These are phyloP conservation scores for Mythimna loreyi DNA, from an alignment of 2,888 invertebrate species.

Conservation along the genomic window DNA sequence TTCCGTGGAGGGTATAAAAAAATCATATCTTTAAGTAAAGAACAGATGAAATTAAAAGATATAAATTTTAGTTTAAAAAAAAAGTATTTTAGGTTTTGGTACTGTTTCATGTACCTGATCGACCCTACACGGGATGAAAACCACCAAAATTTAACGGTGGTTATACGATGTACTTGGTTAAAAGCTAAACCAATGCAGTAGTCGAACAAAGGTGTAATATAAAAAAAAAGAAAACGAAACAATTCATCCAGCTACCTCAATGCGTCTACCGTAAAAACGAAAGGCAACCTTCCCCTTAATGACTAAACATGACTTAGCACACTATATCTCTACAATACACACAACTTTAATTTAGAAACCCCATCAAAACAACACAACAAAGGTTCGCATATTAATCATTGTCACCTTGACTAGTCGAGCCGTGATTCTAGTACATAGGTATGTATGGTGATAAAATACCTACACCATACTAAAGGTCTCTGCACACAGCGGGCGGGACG, in stretches of 20 bases:
- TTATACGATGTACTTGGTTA: too few species aligned
- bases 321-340: not conserved
- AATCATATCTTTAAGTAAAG: too few species aligned
- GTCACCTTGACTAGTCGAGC: slow-evolving; percentile 44
- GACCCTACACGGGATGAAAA: too few species aligned
- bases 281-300: slow-evolving; percentile 19
- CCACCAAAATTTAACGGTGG: too few species aligned
- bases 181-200: too few species aligned
- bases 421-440: not conserved
- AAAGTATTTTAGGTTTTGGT: too few species aligned
- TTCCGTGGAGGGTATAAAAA: too few species aligned
- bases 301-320: slow-evolving; percentile 32
- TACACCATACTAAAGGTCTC: not conserved
- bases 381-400: slow-evolving; percentile 45
- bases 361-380: slow-evolving; percentile 55
- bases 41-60: too few species aligned
- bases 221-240: not conserved
- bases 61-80: too few species aligned
- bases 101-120: too few species aligned
- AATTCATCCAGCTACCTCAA: not conserved
- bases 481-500: too few species aligned
- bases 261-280: slow-evolving; percentile 9
- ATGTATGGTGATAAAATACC: not conserved
- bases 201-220: too few species aligned
- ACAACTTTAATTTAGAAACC: slow-evolving; percentile 38